Evolutionary conservation across 2,888 invertebrate genomes (phyloP).

Genomic region (Penaeus monodon): DNA sequence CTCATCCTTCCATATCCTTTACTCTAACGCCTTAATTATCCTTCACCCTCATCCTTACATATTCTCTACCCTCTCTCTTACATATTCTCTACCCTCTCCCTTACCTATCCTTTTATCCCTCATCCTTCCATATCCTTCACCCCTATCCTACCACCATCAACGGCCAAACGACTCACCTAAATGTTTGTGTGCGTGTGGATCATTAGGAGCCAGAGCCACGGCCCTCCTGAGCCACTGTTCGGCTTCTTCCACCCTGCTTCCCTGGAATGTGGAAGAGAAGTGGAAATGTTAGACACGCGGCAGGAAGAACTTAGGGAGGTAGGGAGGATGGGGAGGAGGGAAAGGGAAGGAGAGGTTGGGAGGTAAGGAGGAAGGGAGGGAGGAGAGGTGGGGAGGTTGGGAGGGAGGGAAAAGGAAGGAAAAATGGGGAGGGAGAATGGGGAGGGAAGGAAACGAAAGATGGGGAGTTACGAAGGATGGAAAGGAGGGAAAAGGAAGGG

Average conservation of each 20-base stretch:
- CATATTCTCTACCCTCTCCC: background rate
- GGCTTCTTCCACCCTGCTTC: conserved; percentile 70
- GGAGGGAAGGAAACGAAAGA: too few relatives aligned
- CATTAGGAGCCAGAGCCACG: conserved; percentile 69
- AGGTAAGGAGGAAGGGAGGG: too few relatives aligned
- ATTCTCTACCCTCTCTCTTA: too few relatives aligned
- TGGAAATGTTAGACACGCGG: background rate
- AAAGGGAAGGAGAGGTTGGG: too few relatives aligned
- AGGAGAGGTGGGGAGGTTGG: too few relatives aligned
- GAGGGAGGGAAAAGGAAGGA: too few relatives aligned
- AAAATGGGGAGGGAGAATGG: too few relatives aligned
- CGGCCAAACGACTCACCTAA: conserved; percentile 65
- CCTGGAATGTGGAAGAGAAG: conserved; percentile 58
- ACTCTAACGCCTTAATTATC: too few relatives aligned
- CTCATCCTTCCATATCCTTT: background rate
- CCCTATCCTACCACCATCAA: background rate
- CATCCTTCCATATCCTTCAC: background rate
- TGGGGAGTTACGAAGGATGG: too few relatives aligned
- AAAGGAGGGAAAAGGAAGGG: too few relatives aligned
- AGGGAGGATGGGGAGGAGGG: too few relatives aligned
- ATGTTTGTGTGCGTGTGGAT: conserved; percentile 69
- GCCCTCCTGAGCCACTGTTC: conserved; percentile 71
- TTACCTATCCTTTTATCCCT: background rate
- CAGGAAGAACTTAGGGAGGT: too few relatives aligned
- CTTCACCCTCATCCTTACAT: background rate